phyloP scores from a whole-genome alignment of 2,797 vertebrate species.

The Falco columbarius region DNA sequence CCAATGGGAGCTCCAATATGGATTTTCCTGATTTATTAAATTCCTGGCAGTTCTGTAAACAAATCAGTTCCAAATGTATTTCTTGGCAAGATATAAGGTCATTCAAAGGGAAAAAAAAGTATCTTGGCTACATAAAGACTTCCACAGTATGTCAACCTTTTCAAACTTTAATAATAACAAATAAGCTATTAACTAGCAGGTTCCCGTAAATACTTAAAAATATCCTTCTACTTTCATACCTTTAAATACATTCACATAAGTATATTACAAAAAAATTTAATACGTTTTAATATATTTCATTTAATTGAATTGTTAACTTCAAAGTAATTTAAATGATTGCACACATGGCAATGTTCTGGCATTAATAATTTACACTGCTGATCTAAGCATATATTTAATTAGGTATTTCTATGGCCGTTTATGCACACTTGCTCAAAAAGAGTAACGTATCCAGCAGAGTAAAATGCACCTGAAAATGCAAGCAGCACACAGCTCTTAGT shows the following conservation, averaged over 20 bases:
- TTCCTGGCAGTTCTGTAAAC: slow-evolving; percentile 54
- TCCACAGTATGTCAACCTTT: background rate
- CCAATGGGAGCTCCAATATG: slow-evolving; percentile 53
- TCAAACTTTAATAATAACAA: background rate
- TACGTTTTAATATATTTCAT: background rate
- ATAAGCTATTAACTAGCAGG: background rate
- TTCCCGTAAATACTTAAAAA: background rate
- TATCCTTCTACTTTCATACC: background rate
- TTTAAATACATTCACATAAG: background rate
- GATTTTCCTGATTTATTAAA: slow-evolving; percentile 57
- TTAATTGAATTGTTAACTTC: background rate
- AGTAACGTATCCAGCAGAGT: background rate
- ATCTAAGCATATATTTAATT: background rate
- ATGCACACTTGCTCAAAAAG: background rate
- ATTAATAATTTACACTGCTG: background rate
- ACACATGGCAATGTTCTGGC: background rate
- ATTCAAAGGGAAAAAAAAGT: background rate
- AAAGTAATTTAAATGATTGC: background rate
- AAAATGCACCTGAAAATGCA: background rate
- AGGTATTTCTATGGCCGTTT: background rate
- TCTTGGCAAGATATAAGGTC: slow-evolving; percentile 43
- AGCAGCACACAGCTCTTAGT: background rate
- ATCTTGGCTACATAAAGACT: background rate
- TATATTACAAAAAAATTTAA: background rate
- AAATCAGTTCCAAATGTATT: slow-evolving; percentile 61